Conservation (phyloP, 2,888 invertebrate species). For the Sarcophaga subvicina region DNA sequence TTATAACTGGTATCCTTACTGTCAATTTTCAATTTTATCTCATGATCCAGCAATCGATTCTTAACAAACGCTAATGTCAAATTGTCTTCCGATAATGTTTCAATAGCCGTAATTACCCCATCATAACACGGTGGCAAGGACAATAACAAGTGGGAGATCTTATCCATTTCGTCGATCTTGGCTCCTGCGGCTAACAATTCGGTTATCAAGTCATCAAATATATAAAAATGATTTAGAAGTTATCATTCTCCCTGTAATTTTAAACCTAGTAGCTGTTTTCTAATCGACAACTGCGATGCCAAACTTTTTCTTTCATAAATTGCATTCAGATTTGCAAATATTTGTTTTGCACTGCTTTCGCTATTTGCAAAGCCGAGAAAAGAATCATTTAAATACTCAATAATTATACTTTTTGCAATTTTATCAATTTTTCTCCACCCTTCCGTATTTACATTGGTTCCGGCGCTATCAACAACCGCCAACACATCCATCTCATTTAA, state of each 20-base stretch:
- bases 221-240: conserved; percentile 64
- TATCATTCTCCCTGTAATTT: conserved; percentile 57
- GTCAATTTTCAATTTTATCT: conserved; percentile 52
- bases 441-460: conserved; percentile 32
- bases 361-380: conserved; percentile 61
- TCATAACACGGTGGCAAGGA: conserved; percentile 59
- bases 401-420: conserved; percentile 58
- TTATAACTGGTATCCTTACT: conserved; percentile 58
- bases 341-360: conserved; percentile 58
- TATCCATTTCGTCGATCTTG: conserved; percentile 64
- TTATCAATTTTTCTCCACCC: conserved; percentile 52
- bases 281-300: conserved; percentile 61
- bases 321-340: conserved; percentile 61
- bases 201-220: conserved; percentile 67
- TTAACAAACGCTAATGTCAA: conserved; percentile 62
- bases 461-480: conserved; percentile 37
- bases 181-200: conserved; percentile 63
- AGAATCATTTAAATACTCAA: conserved; percentile 64
- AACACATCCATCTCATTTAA: conserved; percentile 52
- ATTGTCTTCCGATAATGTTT: conserved; percentile 55
- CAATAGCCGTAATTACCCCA: conserved; percentile 58
- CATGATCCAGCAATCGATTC: conserved; percentile 58
- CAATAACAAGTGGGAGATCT: conserved; percentile 62
- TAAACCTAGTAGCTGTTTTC: conserved; percentile 57
- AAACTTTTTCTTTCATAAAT: conserved; percentile 65